phyloP scores from a whole-genome alignment of 2,888 invertebrate species.

The Malthinus flaveolus region DNA sequence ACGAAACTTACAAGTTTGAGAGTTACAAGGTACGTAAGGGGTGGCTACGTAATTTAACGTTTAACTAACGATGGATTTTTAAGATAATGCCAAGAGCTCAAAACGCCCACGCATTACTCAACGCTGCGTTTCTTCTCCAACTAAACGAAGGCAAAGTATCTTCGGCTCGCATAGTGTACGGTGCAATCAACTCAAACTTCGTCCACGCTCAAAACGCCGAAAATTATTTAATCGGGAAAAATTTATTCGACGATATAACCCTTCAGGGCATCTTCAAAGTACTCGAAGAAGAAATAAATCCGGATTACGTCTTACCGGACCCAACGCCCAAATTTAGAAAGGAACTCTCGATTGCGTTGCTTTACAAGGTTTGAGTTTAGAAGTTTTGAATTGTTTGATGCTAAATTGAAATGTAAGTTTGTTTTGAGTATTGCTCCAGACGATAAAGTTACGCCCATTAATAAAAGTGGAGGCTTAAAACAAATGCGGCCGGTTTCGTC shows the following conservation, averaged over 20 bases:
- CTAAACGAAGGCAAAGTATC: slow-evolving; percentile 55
- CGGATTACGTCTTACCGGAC: slow-evolving; percentile 65
- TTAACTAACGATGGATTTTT: slow-evolving; percentile 30
- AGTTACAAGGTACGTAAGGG: slow-evolving; percentile 17
- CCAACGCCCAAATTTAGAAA: slow-evolving; percentile 69
- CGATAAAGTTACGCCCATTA: slow-evolving; percentile 54
- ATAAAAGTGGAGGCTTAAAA: slow-evolving; percentile 61
- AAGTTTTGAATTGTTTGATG: neutral
- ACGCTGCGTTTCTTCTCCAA: slow-evolving; percentile 69
- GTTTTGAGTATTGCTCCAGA: slow-evolving; percentile 62
- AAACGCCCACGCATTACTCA: slow-evolving; percentile 73
- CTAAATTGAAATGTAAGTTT: slow-evolving; percentile 49
- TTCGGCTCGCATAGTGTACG: slow-evolving; percentile 64
- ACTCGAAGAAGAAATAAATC: slow-evolving; percentile 62
- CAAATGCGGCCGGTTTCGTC: slow-evolving; percentile 67
- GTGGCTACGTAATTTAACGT: neutral
- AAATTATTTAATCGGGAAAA: slow-evolving; percentile 52
- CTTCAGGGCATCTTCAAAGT: slow-evolving; percentile 54
- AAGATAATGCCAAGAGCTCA: slow-evolving; percentile 72
- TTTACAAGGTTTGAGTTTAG: slow-evolving; percentile 69
- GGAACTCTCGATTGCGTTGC: slow-evolving; percentile 70
- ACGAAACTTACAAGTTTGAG: slow-evolving; percentile 43
- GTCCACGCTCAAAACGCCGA: slow-evolving; percentile 59
- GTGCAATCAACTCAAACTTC: slow-evolving; percentile 60
- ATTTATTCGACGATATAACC: slow-evolving; percentile 45